These are phyloP conservation scores for Cyprinodon brontotheroides DNA, from an alignment of 2,113 vertebrate species.

Conservation along the genomic window DNA sequence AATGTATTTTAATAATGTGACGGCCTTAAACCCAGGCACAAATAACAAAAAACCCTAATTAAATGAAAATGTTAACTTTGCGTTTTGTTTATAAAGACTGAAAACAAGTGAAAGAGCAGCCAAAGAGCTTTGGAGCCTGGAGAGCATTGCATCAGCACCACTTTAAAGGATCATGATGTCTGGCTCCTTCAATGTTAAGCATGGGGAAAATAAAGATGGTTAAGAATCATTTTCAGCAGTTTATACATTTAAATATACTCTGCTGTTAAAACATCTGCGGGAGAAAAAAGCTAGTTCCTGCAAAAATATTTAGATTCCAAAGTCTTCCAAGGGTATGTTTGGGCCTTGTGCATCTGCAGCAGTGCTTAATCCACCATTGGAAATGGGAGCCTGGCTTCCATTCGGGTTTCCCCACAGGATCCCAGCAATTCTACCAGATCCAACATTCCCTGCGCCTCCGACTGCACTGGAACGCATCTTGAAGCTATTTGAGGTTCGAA, in stretches of 20 bases:
- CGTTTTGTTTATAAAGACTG: not conserved
- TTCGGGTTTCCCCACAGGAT: conserved; percentile 62
- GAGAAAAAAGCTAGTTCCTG: conserved; percentile 1
- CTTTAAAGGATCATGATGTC: not conserved
- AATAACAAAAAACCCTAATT: not conserved
- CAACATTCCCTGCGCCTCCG: conserved; percentile 57
- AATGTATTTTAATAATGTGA: not conserved
- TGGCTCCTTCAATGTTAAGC: not conserved
- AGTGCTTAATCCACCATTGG: conserved; percentile 63
- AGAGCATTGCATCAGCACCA: not conserved
- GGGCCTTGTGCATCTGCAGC: conserved; percentile 51
- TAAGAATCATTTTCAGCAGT: not conserved
- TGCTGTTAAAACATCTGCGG: not conserved
- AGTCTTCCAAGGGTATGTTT: conserved; percentile 27
- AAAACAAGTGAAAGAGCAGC: not conserved
- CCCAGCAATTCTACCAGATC: conserved; percentile 60
- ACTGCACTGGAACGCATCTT: conserved; percentile 75
- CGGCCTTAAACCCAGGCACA: not conserved
- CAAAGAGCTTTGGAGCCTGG: not conserved
- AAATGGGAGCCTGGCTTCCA: conserved; percentile 68
- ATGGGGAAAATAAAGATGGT: not conserved
- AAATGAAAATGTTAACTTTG: not conserved
- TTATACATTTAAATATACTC: not conserved
- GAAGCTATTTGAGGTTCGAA: conserved; percentile 78
- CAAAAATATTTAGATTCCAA: conserved; percentile 13